Base-by-base conservation (phyloP, 2,797 vertebrate species). In the Anguilla megastoma region DNA sequence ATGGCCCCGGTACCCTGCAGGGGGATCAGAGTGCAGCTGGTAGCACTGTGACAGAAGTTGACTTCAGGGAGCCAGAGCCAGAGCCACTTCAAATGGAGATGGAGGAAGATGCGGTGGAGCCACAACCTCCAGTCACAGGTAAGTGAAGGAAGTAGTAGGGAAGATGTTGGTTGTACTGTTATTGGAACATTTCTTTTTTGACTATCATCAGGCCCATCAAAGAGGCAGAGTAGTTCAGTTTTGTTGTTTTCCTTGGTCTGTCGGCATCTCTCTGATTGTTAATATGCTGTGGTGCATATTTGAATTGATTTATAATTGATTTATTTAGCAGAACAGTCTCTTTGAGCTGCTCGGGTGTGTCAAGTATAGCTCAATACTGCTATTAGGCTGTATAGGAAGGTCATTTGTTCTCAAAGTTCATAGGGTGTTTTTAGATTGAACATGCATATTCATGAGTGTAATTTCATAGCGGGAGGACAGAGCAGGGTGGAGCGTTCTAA, bases 1-100 rank as follows among this genome's bases (percentile, higher is more conserved):
- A 30, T 56, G 88, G 86, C 0, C 91, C 93, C 90, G 91, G 88
- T 58, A 85, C 89, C 90, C 48, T 86, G 86, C 86, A 41, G 80
- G 41, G 16, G 58, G 90, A 91, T 41, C 80, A 90, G 92, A 69
- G 90, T 90, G 82, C 91, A 88, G 87, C 93, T 74, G 88, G 87
- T 84, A 87, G 85, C 33, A 50, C 89, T 48, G 63, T 85, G 85
- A 71, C 87, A 89, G 88, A 86, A 87, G 86, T 90, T 24, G 86
- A 85, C 89, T 63, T 88, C 14, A 88, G 89, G 86, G 88, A 54
- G 41, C 45, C 86, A 76, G 84, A 54, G 86, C 88, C 84, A 21
- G 92, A 56, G n/a, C 60, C 52, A 48, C 36, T 48, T 14, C 21
- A 41, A 7, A 52, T 83, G 54, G 86, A 87, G 76, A 66, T 14